Evolutionary conservation across 2,888 invertebrate species (phyloP), one percentile per base, ranked within the genome.

Genomic region (Bellardia bayeri): DNA sequence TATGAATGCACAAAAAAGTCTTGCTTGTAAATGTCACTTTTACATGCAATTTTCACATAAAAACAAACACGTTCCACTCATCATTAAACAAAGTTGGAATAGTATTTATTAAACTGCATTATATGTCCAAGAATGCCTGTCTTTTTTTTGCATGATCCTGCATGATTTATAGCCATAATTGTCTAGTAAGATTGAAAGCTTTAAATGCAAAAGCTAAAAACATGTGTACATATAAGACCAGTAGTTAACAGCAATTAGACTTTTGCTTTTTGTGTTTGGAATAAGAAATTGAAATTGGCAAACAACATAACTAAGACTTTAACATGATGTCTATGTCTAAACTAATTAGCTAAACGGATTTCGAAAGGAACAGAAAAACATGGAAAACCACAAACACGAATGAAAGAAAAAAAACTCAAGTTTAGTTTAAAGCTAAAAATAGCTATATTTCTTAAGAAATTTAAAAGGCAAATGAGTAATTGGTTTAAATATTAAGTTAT

Each of bases 311-410:
- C 37, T 7, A 61, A 69, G 2, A 66, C 16, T 11, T 16, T 61
- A 33, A 37, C 42, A 68, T 33, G n/a, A 30, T 2, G 30, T 11
- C 11, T 16, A 66, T 69, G 80, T 80, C 80, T 85, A 85, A 85
- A 85, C 85, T 85, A 85, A 85, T 85, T 85, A 85, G 80, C 63
- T 85, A 80, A 85, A 85, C 80, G 85, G 85, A 85, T 85, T 84
- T 75, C 23, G 64, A 56, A 64, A 63, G 7, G 9, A 68, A 23
- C 23, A 23, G 68, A 63, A 61, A 51, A 51, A 13, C 5, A 2
- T 51, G 13, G 13, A 51, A 13, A 14, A 6, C 14, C 14, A 51
- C 14, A 51, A 51, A 42, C 9, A 42, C 4, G 1, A 4, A 8
- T 42, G 4, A 42, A 42, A 45, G 3, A 45, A 11, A 45, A 45